Evolutionary conservation across 1,140 invertebrate genomes (phyloP).

Genomic region (Diplogasteroides magnus): DNA sequence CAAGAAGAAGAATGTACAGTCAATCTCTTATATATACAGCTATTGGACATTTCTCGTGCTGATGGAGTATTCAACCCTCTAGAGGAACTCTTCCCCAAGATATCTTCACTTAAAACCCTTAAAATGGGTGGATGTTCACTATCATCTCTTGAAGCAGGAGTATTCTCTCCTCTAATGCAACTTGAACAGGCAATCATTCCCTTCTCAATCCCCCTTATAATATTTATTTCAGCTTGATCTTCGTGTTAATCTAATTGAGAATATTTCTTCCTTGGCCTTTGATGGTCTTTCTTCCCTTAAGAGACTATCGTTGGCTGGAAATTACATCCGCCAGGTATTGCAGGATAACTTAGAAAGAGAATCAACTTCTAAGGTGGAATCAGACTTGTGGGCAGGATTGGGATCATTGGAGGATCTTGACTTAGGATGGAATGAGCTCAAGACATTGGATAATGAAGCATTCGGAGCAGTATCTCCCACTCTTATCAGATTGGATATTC

Average conservation of each 20-base stretch:
- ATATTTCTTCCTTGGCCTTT: conserved; percentile 22
- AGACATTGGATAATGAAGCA: conserved; percentile 10
- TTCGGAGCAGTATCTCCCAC: conserved; percentile 6
- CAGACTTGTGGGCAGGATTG: conserved; percentile 16
- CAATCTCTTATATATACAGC: conserved; percentile 6
- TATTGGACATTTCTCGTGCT: conserved; percentile 25
- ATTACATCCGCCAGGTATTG: conserved; percentile 23
- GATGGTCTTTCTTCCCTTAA: conserved; percentile 18
- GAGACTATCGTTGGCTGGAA: conserved; percentile 28
- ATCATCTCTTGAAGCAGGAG: not conserved
- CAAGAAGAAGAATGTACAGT: not conserved
- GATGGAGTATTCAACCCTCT: conserved; percentile 30
- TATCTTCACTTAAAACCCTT: conserved; percentile 16
- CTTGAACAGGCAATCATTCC: too few species aligned
- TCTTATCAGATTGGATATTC: conserved; percentile 23
- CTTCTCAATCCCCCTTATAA: too few species aligned
- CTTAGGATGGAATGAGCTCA: conserved; percentile 32
- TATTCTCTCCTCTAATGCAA: not conserved
- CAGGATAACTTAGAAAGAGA: not conserved
- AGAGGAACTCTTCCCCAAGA: conserved; percentile 12
- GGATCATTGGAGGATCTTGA: conserved; percentile 22
- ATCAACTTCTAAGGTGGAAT: conserved; percentile 4
- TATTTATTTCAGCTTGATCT: conserved; percentile 28
- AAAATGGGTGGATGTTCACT: conserved; percentile 10
- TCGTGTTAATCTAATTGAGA: conserved; percentile 27